Base-by-base conservation (phyloP, 1,140 invertebrate species). In the Hyles vespertilio region DNA sequence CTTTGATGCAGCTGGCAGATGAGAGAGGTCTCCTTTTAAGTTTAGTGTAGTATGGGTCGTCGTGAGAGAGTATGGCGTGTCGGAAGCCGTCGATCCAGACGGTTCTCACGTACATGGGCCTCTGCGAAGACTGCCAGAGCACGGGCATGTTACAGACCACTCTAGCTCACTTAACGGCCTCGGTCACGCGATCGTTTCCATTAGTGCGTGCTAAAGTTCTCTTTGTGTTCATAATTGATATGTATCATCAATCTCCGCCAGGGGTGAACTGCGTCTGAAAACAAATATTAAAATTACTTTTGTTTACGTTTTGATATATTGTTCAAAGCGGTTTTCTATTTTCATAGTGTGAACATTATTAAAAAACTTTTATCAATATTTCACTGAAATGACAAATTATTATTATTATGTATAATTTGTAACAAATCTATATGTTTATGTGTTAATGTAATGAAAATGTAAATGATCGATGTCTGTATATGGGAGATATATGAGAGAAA, bases 11-110 rank as follows among this genome's bases (percentile, higher is more conserved):
- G 51, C 70, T 81, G 11, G 76, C 52, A 70, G 79, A 67, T 0
- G 84, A 86, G 33, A 70, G 69, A 0, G 82, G 84, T 54, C 86
- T 67, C 44, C 70, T 63, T 52, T 79, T 81, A 1, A 86, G 66
- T 61, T 76, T 79, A 2, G 72, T 32, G 55, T 74, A 75, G 63
- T 79, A 77, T 5, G 92, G 92, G 82, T 94, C 93, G 82, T 94
- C 91, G 36, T 90, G 84, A 1, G 92, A 90, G 34, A 95, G 79
- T 8, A 95, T 91, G 1, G 93, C 93, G 81, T 95, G 94, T 50
- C 93, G 89, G 63, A 93, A 90, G 2, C 93, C 93, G 67, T 93
- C 91, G 12, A 93, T 90, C 93, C 93, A 95, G 2, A 94, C 91
- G 2, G 93, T 94, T 61, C 90, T 89, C 3, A 95, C 91, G 70